Evolutionary conservation across 37 sponge, comb jelly and placozoan genomes (phyloP), one percentile per base, ranked within the genome.

Genomic region (Cliona cf. orientalis): DNA sequence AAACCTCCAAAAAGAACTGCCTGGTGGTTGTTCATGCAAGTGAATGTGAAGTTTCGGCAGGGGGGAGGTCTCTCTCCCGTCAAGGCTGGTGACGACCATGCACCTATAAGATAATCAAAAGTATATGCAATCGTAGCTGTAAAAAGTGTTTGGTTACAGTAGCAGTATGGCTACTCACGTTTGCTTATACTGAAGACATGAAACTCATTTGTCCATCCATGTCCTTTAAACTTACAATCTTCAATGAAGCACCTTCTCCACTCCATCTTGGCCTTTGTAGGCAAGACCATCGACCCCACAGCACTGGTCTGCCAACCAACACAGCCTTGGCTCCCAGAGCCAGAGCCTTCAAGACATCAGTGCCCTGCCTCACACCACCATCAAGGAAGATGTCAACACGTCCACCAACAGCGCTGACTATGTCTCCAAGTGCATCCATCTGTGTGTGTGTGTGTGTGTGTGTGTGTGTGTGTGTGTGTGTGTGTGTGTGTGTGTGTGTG

Each of bases 211-310:
- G n/a, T n/a, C n/a, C n/a, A n/a, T n/a, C n/a, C n/a, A n/a, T n/a
- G n/a, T n/a, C n/a, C n/a, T n/a, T n/a, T n/a, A n/a, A n/a, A n/a
- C n/a, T n/a, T n/a, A n/a, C n/a, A n/a, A n/a, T n/a, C n/a, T n/a
- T n/a, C n/a, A n/a, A n/a, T 72, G 32, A 63, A 97, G 81, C 2
- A 94, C 90, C n/a, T 72, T n/a, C 42, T 81, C 74, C 61, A 97
- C 95, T 38, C 97, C 97, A 9, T 83, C 85, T 31, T 82, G 69
- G 5, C 97, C 96, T 66, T 86, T 88, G 71, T 80, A 84, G 35
- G 87, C 85, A 19, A 96, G 90, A 46, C 95, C 95, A n/a, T n/a
- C n/a, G n/a, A 55, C 97, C 97, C 97, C 97, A 96, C 36, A 96
- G 76, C 6, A 88, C 87, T 35, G 97, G 97, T 44, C 97, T 58